Conservation (phyloP, 2,113 vertebrate genomes). For the Oxyura jamaicensis region DNA sequence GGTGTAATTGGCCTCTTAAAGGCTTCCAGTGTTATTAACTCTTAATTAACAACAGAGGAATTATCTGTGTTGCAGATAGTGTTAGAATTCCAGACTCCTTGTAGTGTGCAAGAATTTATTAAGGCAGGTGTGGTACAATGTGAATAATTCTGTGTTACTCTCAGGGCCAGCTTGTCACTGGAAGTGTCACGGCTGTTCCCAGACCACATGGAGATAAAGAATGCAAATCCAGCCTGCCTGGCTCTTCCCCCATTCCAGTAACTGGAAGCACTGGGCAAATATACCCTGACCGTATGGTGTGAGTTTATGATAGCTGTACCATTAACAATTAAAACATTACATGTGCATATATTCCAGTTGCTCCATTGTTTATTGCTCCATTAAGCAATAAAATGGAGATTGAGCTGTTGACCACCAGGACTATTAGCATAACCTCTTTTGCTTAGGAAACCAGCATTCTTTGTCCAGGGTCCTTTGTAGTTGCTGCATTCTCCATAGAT, state of each 20-base stretch:
- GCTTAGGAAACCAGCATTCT: background rate
- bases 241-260: background rate
- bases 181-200: background rate
- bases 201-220: background rate
- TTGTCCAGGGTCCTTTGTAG: background rate
- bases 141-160: background rate
- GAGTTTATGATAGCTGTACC: background rate
- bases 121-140: background rate
- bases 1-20: conserved; percentile 9
- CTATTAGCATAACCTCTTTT: background rate
- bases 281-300: background rate
- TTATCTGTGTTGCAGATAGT: background rate
- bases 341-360: background rate
- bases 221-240: background rate
- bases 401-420: background rate
- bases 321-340: background rate
- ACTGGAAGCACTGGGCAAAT: background rate
- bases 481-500: background rate
- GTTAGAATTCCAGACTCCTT: background rate
- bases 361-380: background rate
- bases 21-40: conserved; percentile 13
- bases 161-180: background rate
- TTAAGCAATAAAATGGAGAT: background rate
- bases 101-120: background rate
- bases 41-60: conserved; percentile 17